These are phyloP conservation scores for Ganaspis sp. DNA, from an alignment of 1,140 invertebrate species.

Conservation along the genomic window DNA sequence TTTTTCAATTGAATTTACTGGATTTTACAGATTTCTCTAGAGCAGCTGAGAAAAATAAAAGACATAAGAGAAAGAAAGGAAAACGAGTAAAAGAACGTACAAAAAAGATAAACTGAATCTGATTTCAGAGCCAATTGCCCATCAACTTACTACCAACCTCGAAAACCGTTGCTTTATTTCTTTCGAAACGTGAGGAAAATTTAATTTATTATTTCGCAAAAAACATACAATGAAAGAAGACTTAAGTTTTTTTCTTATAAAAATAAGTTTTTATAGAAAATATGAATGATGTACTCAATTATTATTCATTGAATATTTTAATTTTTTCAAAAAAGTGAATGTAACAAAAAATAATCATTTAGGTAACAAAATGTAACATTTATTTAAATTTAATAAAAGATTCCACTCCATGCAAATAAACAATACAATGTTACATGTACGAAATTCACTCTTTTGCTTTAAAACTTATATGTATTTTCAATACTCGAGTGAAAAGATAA, in stretches of 20 bases:
- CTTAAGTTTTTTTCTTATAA: no score
- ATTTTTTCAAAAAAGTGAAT: no score
- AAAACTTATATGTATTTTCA: no score
- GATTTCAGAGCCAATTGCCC: neutral
- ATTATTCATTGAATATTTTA: no score
- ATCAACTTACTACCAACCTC: neutral
- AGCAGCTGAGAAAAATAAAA: no score
- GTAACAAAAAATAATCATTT: no score
- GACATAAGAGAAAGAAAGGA: neutral
- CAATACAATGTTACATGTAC: neutral
- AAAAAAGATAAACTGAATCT: slow-evolving; percentile 5
- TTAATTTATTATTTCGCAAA: neutral
- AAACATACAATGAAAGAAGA: neutral
- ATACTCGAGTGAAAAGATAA: neutral
- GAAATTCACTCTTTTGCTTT: no score
- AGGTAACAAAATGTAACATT: no score
- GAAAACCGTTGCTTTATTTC: neutral
- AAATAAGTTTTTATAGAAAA: no score
- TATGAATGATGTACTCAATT: no score
- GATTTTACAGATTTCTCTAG: neutral
- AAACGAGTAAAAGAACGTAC: neutral
- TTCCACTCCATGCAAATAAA: no score
- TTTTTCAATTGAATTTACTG: neutral
- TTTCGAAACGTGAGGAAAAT: neutral
- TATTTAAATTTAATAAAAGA: no score